Evolutionary conservation across 2,888 invertebrate species (phyloP).

Genomic region (Macroteleia sp.): DNA sequence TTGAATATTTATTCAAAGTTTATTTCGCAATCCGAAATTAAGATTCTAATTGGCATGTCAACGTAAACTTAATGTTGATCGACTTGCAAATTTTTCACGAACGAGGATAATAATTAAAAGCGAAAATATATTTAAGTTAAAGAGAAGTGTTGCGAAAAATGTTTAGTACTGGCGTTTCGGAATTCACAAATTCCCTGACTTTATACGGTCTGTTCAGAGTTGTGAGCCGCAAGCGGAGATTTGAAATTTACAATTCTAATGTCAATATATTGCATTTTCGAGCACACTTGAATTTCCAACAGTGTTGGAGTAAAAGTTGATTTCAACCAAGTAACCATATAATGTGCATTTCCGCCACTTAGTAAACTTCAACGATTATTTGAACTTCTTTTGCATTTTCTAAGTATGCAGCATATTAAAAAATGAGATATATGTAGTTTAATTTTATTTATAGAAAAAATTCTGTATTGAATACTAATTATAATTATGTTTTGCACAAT

Average conservation of each 20-base stretch:
- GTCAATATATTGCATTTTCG: conserved; percentile 76
- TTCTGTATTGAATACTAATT: too few species aligned
- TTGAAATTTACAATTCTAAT: conserved; percentile 79
- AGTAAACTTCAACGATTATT: conserved; percentile 18
- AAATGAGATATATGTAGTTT: too few species aligned
- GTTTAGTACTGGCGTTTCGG: conserved; percentile 14
- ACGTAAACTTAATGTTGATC: too few species aligned
- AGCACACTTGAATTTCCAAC: conserved; percentile 48
- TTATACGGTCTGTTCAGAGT: conserved; percentile 49
- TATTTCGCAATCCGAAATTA: too few species aligned
- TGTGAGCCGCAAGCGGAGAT: conserved; percentile 64
- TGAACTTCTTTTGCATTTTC: conserved; percentile 4
- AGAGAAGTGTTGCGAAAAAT: conserved; percentile 25
- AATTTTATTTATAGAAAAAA: too few species aligned
- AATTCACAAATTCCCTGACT: conserved; percentile 36
- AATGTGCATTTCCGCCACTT: conserved; percentile 14
- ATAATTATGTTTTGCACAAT: too few species aligned
- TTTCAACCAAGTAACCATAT: conserved; percentile 38
- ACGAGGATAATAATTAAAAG: conserved; percentile 16
- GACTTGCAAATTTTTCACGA: too few species aligned
- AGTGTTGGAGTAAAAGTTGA: conserved; percentile 45
- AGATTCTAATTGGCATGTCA: too few species aligned
- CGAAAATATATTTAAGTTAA: conserved; percentile 4
- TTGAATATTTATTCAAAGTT: too few species aligned
- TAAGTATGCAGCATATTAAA: too few species aligned